Evolutionary conservation across 1,140 invertebrate genomes (phyloP).

Genomic region (Drosophila santomea): DNA sequence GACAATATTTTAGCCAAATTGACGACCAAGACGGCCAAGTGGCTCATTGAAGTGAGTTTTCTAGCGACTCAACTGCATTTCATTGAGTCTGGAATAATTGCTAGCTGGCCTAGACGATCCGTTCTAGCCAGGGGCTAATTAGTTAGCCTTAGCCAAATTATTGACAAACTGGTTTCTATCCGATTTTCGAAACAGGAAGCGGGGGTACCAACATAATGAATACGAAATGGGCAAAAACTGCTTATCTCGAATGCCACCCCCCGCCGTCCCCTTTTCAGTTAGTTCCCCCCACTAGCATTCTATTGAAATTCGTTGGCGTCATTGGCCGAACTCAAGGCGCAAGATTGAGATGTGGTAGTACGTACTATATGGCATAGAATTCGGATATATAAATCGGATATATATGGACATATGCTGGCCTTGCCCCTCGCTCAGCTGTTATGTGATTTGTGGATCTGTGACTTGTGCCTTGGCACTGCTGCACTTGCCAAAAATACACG

Average conservation of each 20-base stretch:
- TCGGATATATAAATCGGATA: constrained; percentile 12
- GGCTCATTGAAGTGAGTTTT: too few relatives aligned
- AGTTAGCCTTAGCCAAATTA: constrained; percentile 8
- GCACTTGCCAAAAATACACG: constrained; percentile 57
- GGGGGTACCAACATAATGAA: constrained; percentile 19
- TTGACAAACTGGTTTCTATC: constrained; percentile 29
- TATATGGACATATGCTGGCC: constrained; percentile 32
- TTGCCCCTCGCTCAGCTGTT: constrained; percentile 75
- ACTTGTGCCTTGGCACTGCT: constrained; percentile 30
- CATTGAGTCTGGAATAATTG: too few relatives aligned
- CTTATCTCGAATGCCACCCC: not conserved
- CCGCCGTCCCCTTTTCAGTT: too few relatives aligned
- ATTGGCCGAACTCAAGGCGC: constrained; percentile 68
- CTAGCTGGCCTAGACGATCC: not conserved
- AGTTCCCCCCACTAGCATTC: not conserved
- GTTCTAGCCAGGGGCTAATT: constrained; percentile 2
- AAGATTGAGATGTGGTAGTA: constrained; percentile 6
- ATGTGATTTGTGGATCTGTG: constrained; percentile 67
- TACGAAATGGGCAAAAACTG: constrained; percentile 37
- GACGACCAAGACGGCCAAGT: too few relatives aligned
- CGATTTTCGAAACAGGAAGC: constrained; percentile 47
- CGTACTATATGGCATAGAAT: constrained; percentile 20
- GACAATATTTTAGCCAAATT: too few relatives aligned
- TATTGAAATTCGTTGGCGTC: constrained; percentile 37
- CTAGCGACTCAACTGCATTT: too few relatives aligned